Percentiles rank a stretch among this genome's conserved stretches.
phyloP scores from a whole-genome alignment of 2,113 vertebrate genomes.

The Piprites chloris region DNA sequence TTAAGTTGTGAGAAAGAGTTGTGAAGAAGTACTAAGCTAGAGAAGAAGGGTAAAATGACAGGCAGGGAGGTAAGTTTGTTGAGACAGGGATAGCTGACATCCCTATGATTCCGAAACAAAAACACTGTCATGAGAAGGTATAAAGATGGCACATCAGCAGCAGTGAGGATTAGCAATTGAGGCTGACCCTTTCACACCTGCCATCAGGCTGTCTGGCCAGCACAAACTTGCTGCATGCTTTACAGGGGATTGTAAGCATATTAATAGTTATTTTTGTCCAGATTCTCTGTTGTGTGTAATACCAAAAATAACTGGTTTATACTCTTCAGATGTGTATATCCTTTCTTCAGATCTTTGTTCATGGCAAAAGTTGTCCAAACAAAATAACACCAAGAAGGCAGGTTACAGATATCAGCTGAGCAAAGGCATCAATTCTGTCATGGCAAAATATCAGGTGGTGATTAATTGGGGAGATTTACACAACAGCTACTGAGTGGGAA shows the following conservation, averaged over 20 bases:
- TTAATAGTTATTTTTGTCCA: not conserved
- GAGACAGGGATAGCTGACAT: not conserved
- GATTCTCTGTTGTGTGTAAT: not conserved
- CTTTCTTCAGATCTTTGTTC: not conserved
- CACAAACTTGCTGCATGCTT: not conserved
- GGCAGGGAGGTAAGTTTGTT: not conserved
- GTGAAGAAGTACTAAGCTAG: not conserved
- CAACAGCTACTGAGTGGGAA: slow-evolving; percentile 38
- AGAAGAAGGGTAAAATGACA: slow-evolving; percentile 3
- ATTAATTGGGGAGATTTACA: slow-evolving; percentile 37
- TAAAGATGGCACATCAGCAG: not conserved
- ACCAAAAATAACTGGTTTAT: not conserved
- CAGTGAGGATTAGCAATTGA: not conserved
- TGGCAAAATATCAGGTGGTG: slow-evolving; percentile 34
- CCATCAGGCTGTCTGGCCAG: not conserved
- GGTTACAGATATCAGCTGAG: not conserved
- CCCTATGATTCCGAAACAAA: not conserved
- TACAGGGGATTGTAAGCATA: not conserved
- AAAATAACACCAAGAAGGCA: not conserved
- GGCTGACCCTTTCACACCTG: not conserved
- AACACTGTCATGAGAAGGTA: not conserved
- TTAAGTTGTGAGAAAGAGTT: not conserved
- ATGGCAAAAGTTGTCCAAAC: not conserved
- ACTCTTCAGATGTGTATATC: not conserved
- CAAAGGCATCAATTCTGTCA: not conserved